Percentiles rank a stretch among this genome's conserved stretches.
phyloP scores from a whole-genome alignment of 2,888 invertebrate species.

The Lasioglossum marginatum region DNA sequence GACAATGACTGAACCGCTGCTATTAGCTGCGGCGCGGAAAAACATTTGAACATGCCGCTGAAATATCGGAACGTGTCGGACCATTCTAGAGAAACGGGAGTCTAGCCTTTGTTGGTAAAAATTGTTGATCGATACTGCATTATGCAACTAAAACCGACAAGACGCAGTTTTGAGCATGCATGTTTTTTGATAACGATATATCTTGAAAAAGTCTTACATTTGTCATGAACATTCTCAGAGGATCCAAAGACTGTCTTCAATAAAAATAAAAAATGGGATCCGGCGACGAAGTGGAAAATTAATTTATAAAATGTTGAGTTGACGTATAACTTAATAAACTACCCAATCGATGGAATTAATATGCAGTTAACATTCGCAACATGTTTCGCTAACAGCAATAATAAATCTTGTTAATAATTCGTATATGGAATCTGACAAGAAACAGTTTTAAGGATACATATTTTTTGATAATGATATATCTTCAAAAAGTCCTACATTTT shows the following conservation, averaged over 20 bases:
- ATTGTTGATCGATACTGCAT: not conserved
- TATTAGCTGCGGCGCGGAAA: not conserved
- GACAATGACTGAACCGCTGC: constrained; percentile 14
- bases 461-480: too few relatives aligned
- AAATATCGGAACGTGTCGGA: not conserved
- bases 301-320: not conserved
- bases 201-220: too few relatives aligned
- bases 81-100: not conserved
- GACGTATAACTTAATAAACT: not conserved
- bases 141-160: not conserved
- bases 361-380: not conserved
- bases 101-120: not conserved
- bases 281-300: accelerated
- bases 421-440: not conserved
- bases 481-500: too few relatives aligned
- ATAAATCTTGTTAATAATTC: not conserved
- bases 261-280: not conserved
- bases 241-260: too few relatives aligned
- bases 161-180: not conserved
- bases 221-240: too few relatives aligned
- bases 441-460: not conserved
- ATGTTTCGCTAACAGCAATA: not conserved
- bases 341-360: not conserved
- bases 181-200: too few relatives aligned
- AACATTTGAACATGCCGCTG: not conserved